Percentiles rank a stretch among this genome's conserved stretches.
Evolutionary conservation across 1,140 invertebrate genomes (phyloP).

Genomic region (Anastrepha ludens): DNA sequence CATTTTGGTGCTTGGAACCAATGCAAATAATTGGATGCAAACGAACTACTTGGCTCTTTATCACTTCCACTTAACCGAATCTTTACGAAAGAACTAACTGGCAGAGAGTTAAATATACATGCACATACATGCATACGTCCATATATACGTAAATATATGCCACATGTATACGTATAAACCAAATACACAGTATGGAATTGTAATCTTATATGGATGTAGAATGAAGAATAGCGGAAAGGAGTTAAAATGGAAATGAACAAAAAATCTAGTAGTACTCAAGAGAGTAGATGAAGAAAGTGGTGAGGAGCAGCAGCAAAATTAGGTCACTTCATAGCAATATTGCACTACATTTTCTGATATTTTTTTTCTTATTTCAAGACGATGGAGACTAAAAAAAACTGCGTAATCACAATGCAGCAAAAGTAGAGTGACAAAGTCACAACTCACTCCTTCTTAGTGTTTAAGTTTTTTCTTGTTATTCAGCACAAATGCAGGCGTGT

Average conservation of each 20-base stretch:
- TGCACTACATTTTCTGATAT: conserved; percentile 41
- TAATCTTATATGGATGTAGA: background rate
- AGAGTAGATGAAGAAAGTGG: conserved; percentile 2
- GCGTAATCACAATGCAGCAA: conserved; percentile 17
- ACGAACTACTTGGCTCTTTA: too few species aligned
- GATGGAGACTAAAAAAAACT: background rate
- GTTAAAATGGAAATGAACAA: background rate
- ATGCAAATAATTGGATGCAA: too few species aligned
- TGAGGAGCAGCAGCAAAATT: conserved; percentile 30
- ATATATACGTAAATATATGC: too few species aligned
- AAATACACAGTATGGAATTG: background rate
- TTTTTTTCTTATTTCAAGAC: background rate
- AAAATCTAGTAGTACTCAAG: background rate
- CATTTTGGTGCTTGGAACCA: too few species aligned
- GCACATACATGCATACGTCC: too few species aligned
- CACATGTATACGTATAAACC: too few species aligned
- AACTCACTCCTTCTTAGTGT: too few species aligned
- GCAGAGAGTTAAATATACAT: too few species aligned
- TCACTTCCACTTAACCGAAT: too few species aligned
- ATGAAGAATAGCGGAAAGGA: background rate
- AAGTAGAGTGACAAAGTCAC: background rate
- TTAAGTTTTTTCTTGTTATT: too few species aligned
- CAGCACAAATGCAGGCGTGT: background rate
- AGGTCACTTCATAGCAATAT: conserved; percentile 42
- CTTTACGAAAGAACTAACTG: too few species aligned